These are phyloP conservation scores for Epinephelus malabaricus DNA, from an alignment of 2,797 vertebrate genomes.

Conservation along the genomic window DNA sequence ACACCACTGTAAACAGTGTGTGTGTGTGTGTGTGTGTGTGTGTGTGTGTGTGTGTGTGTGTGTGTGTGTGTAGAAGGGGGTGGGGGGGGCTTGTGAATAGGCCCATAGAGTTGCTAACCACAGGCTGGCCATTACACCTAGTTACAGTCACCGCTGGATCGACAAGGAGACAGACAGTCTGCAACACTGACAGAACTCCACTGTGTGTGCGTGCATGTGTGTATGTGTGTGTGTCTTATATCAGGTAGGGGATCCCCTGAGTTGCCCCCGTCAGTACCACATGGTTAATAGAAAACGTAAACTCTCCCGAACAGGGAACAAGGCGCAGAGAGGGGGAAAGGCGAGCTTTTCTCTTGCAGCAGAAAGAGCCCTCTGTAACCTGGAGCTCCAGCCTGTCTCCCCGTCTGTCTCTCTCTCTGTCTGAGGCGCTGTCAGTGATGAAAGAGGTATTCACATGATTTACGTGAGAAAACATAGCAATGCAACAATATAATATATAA, in stretches of 20 bases:
- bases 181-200: conserved; percentile 79
- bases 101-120: conserved; percentile 84
- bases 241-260: conserved; percentile 80
- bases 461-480: background rate
- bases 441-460: conserved; percentile 56
- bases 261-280: conserved; percentile 73
- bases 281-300: conserved; percentile 77
- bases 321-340: conserved; percentile 61
- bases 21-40: conserved; percentile 53
- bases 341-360: conserved; percentile 60
- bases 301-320: conserved; percentile 65
- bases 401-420: conserved; percentile 30
- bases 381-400: conserved; percentile 33
- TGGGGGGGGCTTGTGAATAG: conserved; percentile 80
- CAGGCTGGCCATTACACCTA: conserved; percentile 83
- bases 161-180: conserved; percentile 87
- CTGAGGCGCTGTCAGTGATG: conserved; percentile 31
- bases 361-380: conserved; percentile 77
- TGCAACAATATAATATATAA: background rate
- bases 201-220: conserved; percentile 64
- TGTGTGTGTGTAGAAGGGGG: conserved; percentile 36
- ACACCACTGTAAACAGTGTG: conserved; percentile 79
- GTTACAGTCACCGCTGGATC: conserved; percentile 82
- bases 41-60: conserved; percentile 57
- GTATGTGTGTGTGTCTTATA: conserved; percentile 50